A percentile compares a stretch with the other conserved stretches of the same genome.
These are phyloP conservation scores for Geotrupes spiniger DNA, from an alignment of 2,888 invertebrate species.

Conservation along the genomic window DNA sequence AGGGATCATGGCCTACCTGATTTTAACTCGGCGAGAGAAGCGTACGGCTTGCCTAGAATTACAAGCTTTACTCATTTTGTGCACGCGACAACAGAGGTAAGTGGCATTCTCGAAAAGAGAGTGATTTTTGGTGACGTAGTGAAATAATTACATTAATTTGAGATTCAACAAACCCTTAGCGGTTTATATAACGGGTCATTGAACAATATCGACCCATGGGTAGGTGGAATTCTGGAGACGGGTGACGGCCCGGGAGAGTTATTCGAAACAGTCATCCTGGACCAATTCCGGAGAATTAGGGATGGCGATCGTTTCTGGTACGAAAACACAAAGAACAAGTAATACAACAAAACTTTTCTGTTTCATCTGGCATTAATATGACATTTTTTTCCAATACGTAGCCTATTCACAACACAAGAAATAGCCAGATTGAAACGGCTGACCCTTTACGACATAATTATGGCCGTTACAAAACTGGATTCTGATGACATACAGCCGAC, in stretches of 20 bases:
- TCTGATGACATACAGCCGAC: constrained; percentile 51
- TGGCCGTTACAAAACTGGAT: constrained; percentile 52
- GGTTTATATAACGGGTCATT: constrained; percentile 45
- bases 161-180: constrained; percentile 32
- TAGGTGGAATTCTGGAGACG: constrained; percentile 58
- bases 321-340: constrained; percentile 52
- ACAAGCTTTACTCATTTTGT: constrained; percentile 37
- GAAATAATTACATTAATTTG: constrained; percentile 8
- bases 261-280: constrained; percentile 53
- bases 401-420: constrained; percentile 52
- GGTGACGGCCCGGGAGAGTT: constrained; percentile 52
- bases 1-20: constrained; percentile 60
- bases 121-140: not conserved
- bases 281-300: constrained; percentile 57
- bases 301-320: constrained; percentile 61
- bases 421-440: constrained; percentile 48
- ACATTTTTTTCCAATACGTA: constrained; percentile 32
- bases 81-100: constrained; percentile 15
- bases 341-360: constrained; percentile 15
- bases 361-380: constrained; percentile 3
- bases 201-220: constrained; percentile 55
- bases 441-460: constrained; percentile 53
- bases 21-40: constrained; percentile 57
- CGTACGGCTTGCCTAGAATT: constrained; percentile 48
- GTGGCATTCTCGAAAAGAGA: too few species aligned